These are phyloP conservation scores for Cheilosia soror DNA, from an alignment of 2,888 invertebrate genomes.

Conservation along the genomic window DNA sequence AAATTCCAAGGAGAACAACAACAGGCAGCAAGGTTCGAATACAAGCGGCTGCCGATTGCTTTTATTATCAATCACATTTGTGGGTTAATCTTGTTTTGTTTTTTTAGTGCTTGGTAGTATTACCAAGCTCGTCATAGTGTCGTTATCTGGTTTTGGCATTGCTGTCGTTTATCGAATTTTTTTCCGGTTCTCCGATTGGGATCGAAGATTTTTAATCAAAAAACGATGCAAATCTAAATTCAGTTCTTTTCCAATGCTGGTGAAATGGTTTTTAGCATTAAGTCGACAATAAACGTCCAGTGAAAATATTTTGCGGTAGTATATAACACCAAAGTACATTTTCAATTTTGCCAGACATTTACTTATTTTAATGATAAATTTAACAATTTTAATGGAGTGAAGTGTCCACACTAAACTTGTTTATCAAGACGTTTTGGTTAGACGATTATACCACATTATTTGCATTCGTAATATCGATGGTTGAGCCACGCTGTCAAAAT, in stretches of 20 bases:
- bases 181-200: conserved; percentile 19
- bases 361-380: conserved; percentile 4
- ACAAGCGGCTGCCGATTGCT: conserved; percentile 44
- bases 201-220: conserved; percentile 30
- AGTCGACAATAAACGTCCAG: not conserved
- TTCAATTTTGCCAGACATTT: not conserved
- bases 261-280: not conserved
- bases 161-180: conserved; percentile 27
- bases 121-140: conserved; percentile 32
- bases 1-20: conserved; percentile 48
- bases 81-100: conserved; percentile 38
- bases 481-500: not conserved
- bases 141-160: conserved; percentile 17
- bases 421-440: not conserved
- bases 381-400: not conserved
- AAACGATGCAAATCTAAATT: conserved; percentile 7
- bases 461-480: not conserved
- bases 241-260: not conserved
- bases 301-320: not conserved
- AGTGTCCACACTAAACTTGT: not conserved
- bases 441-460: not conserved
- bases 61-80: conserved; percentile 60
- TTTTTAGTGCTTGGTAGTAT: conserved; percentile 12
- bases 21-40: conserved; percentile 25
- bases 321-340: not conserved